A percentile compares a stretch with the other conserved stretches of the same genome.
These are phyloP conservation scores for Prionchulus punctatus DNA, from an alignment of 2,888 invertebrate genomes.

Conservation along the genomic window DNA sequence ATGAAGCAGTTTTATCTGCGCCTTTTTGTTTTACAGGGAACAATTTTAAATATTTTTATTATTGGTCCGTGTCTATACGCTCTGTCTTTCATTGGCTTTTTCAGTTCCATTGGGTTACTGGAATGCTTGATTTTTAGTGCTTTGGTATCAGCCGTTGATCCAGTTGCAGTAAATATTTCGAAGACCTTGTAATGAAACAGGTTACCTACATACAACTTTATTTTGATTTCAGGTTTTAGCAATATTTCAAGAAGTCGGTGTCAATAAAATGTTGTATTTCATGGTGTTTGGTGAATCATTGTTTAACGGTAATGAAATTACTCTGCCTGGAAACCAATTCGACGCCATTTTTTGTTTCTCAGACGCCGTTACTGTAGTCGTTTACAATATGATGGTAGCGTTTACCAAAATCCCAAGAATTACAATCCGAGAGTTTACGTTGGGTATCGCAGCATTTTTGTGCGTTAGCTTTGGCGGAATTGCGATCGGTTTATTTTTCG, in stretches of 20 bases:
- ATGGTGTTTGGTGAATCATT: slow-evolving; percentile 45
- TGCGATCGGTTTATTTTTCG: slow-evolving; percentile 39
- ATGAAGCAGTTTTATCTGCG: not conserved
- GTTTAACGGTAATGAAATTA: slow-evolving; percentile 44
- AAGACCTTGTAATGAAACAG: too few species aligned
- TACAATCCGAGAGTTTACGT: slow-evolving; percentile 23
- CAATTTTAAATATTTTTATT: slow-evolving; percentile 30
- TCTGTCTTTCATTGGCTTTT: not conserved
- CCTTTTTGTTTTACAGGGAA: slow-evolving; percentile 20
- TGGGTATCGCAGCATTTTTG: slow-evolving; percentile 40
- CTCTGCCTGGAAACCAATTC: too few species aligned
- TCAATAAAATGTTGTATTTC: slow-evolving; percentile 44
- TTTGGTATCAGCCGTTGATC: slow-evolving; percentile 45
- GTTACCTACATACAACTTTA: slow-evolving; percentile 4
- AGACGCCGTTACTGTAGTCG: slow-evolving; percentile 44
- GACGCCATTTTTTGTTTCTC: too few species aligned
- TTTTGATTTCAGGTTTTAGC: slow-evolving; percentile 36
- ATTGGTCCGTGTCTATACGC: slow-evolving; percentile 14
- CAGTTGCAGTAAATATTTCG: slow-evolving; percentile 42
- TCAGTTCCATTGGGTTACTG: slow-evolving; percentile 18
- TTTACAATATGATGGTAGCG: slow-evolving; percentile 41
- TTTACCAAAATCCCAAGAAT: slow-evolving; percentile 29
- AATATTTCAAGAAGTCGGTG: slow-evolving; percentile 43
- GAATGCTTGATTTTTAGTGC: slow-evolving; percentile 40
- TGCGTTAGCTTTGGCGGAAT: slow-evolving; percentile 41